Percentiles rank a stretch among this genome's conserved stretches.
These are phyloP conservation scores for Heterotilapia buettikoferi DNA, from an alignment of 2,113 vertebrate species.

Conservation along the genomic window DNA sequence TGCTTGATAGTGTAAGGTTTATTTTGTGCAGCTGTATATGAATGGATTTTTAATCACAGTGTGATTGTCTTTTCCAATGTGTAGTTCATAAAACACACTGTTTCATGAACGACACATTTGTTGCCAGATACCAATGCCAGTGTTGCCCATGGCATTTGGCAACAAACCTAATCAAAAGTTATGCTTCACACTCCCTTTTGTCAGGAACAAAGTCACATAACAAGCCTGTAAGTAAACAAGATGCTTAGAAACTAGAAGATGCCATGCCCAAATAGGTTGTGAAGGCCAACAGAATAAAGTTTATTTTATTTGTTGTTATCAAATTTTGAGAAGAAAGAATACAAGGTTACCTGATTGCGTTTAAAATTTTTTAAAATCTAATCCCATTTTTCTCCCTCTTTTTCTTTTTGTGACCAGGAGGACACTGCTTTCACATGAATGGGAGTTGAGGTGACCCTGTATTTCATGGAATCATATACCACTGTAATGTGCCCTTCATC, in stretches of 20 bases:
- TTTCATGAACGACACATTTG: neutral
- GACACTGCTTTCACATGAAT: neutral
- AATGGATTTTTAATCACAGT: neutral
- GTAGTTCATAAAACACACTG: neutral
- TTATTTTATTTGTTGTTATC: neutral
- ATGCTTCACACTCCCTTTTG: neutral
- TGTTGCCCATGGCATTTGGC: neutral
- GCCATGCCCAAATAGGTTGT: neutral
- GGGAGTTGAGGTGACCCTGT: neutral
- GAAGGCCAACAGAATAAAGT: neutral
- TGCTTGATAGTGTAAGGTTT: neutral
- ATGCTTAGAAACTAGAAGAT: neutral
- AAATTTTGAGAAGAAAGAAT: neutral
- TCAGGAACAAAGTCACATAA: neutral
- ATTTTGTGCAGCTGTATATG: neutral
- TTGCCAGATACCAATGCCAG: neutral
- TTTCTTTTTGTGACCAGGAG: neutral
- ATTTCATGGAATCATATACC: neutral
- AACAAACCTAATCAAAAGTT: neutral
- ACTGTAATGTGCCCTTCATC: neutral
- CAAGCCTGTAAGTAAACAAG: neutral
- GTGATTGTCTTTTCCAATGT: neutral
- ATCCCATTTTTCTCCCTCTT: neutral
- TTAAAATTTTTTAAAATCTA: accelerated
- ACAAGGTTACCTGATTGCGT: neutral